Evolutionary conservation across 2,797 vertebrate genomes (phyloP), one percentile per base, ranked within the genome.

Genomic region (Loriculus beryllinus): DNA sequence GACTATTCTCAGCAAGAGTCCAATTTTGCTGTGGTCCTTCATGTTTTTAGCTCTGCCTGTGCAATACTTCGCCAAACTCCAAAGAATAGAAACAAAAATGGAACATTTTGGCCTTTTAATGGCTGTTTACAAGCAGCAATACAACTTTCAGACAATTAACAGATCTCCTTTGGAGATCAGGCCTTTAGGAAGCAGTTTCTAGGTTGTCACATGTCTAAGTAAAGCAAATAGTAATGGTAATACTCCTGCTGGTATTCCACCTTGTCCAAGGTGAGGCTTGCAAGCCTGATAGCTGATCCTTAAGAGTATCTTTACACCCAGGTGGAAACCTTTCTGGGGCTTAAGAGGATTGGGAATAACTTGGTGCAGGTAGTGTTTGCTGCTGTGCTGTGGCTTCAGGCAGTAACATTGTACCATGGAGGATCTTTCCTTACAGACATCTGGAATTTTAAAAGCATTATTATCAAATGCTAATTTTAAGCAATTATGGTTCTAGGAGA

Each of bases 391-490:
- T 29, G 47, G 33, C 62, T 76, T 94, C 40, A 56, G 65, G 69
- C 14, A 43, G 11, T 33, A 43, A 57, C 0, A 0, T 8, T 51
- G 33, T 57, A 45, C 42, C 4, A 1, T 0, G 1, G 37, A 88
- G n/a, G 68, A 52, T 37, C 59, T 91, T 92, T 48, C 75, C 80
- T 72, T 86, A 39, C 59, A 74, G 39, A 51, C 39, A n/a, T 43
- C 16, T 48, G 35, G 54, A 8, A 5, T 63, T 89, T 90, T 81
- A 76, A 90, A 17, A 79, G 40, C 15, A 9, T 83, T 79, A 63
- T 56, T 85, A 74, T 43, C 2, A 2, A 93, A 93, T 76, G 70
- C 59, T 93, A 72, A 88, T 95, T 90, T 78, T 81, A 84, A 88
- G 77, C 65, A 93, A 31, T 88, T 90, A 45, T 6, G 7, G 63